Evolutionary conservation across 2,888 invertebrate genomes (phyloP).

Genomic region (Mythimna albipuncta): DNA sequence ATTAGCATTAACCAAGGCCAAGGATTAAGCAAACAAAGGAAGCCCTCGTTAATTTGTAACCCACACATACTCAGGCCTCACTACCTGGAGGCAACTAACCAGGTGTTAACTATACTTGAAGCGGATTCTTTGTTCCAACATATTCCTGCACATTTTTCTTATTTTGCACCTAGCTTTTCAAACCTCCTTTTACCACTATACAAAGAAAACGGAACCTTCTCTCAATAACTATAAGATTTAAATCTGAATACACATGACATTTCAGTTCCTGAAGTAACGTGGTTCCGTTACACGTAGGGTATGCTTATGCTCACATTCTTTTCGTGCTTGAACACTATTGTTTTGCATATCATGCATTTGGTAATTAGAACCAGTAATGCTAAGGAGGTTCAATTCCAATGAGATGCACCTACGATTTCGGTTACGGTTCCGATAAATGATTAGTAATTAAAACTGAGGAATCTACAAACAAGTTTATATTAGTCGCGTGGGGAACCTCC

Average conservation of each 20-base stretch:
- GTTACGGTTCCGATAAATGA: too few species aligned
- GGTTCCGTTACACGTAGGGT: slow-evolving; percentile 46
- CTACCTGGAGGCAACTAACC: slow-evolving; percentile 56
- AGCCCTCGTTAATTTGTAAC: slow-evolving; percentile 39
- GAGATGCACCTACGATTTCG: too few species aligned
- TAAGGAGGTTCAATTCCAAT: too few species aligned
- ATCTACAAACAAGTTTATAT: too few species aligned
- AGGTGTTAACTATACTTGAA: slow-evolving; percentile 70
- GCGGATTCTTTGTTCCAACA: slow-evolving; percentile 69
- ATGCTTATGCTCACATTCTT: slow-evolving; percentile 54
- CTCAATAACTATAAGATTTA: slow-evolving; percentile 34
- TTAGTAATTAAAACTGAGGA: too few species aligned
- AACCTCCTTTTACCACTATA: slow-evolving; percentile 28
- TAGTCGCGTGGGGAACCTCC: too few species aligned
- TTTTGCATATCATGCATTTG: slow-evolving; percentile 67
- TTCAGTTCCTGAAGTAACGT: neutral
- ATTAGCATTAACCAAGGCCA: slow-evolving; percentile 49
- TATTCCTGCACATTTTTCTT: slow-evolving; percentile 69
- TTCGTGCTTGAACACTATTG: slow-evolving; percentile 65
- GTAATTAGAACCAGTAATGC: slow-evolving; percentile 64
- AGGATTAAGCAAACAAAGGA: slow-evolving; percentile 40
- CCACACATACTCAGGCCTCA: slow-evolving; percentile 31
- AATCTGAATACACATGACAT: neutral
- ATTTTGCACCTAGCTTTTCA: slow-evolving; percentile 70
- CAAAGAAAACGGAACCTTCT: slow-evolving; percentile 39